Evolutionary conservation across 2,888 invertebrate genomes (phyloP).

Genomic region (Lydus trimaculatus): DNA sequence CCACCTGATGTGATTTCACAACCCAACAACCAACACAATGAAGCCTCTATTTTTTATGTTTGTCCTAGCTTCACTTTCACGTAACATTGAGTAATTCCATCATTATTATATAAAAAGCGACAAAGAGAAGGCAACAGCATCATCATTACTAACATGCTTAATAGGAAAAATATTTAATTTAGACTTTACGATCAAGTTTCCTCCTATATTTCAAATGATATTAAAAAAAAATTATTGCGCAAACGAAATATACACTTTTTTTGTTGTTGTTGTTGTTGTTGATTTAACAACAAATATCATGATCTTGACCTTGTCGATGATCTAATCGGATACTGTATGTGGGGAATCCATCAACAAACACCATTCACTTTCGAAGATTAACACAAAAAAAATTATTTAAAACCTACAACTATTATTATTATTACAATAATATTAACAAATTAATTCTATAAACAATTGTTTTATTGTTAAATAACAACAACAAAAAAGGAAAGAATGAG

Average conservation of each 20-base stretch:
- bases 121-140: background rate
- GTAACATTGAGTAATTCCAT: background rate
- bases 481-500: background rate
- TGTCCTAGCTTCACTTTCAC: background rate
- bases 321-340: constrained; percentile 22
- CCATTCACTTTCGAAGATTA: constrained; percentile 1
- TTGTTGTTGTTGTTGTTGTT: background rate
- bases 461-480: background rate
- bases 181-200: background rate
- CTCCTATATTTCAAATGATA: background rate
- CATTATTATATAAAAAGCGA: background rate
- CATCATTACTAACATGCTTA: background rate
- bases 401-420: background rate
- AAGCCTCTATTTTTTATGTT: background rate
- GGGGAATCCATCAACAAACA: constrained; percentile 18
- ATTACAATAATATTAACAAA: background rate
- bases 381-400: background rate
- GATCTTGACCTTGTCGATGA: constrained; percentile 39
- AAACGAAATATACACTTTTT: background rate
- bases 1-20: background rate
- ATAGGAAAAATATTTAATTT: too few species aligned
- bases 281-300: background rate
- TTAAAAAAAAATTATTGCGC: background rate
- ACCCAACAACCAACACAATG: background rate
- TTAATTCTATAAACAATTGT: background rate